Evolutionary conservation across 2,797 vertebrate genomes (phyloP), one percentile per base, ranked within the genome.

Genomic region (Anabas testudineus): DNA sequence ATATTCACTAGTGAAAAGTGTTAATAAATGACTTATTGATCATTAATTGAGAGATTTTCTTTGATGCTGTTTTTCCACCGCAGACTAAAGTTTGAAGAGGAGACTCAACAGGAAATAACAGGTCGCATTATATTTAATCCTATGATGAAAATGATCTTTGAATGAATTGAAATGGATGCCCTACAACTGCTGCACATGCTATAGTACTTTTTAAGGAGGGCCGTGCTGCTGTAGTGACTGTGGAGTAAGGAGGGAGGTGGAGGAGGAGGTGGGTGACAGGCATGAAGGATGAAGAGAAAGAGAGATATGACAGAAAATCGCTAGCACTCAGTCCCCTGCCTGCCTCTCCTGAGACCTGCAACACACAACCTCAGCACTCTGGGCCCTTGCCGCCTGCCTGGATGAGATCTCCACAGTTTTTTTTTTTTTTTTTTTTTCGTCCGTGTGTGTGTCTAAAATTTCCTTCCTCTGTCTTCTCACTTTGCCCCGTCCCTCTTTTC

Each of bases 271-370:
- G 71, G 76, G 58, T 69, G 83, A 74, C 80, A 64, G 78, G 68
- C 34, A 16, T 88, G 88, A 91, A 83, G 83, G 89, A 91, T 88
- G 91, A 92, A 88, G 87, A 90, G 86, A 88, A 67, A 62, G 59
- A 78, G 79, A 87, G 80, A 86, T 65, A 90, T 90, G 90, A 90
- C 91, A 92, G 88, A 86, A 92, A 92, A 92, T 92, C 85, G 34
- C 82, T 90, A 54, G 70, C 75, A 58, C 85, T 87, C 85, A 74
- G 76, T 84, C 82, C 74, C 81, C 63, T 53, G 84, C 66, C 66
- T 67, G 68, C 76, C 70, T 83, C 83, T 82, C 79, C 71, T 32
- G 81, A 86, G 89, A 87, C 79, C 72, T 60, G 72, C 79, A 82
- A 59, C 80, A 79, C 75, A 84, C 83, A 60, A 75, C 61, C 67